These are phyloP conservation scores for Crossaster papposus DNA, from an alignment of 53 echinoderm and acorn worm genomes.

Conservation along the genomic window DNA sequence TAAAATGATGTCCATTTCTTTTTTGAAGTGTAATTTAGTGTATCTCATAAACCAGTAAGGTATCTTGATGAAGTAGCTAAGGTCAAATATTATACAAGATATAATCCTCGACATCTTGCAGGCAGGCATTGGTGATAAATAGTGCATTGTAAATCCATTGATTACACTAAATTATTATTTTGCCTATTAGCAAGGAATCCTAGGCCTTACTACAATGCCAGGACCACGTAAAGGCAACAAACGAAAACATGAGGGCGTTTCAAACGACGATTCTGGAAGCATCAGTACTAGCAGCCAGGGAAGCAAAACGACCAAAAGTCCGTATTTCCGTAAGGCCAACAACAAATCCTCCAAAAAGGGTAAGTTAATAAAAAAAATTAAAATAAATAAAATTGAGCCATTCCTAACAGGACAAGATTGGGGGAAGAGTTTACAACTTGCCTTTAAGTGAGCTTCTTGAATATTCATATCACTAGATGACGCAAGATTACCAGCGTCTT, in stretches of 20 bases:
- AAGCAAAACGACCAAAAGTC: neutral
- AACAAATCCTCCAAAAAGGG: neutral
- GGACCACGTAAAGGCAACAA: neutral
- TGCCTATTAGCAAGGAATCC: neutral
- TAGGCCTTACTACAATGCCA: neutral
- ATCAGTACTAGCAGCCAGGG: neutral
- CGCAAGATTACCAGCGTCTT: conserved; percentile 44
- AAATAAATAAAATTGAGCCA: no score
- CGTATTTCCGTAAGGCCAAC: neutral
- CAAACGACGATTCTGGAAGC: neutral
- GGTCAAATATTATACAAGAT: no score
- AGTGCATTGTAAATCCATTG: neutral
- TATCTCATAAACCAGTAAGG: no score
- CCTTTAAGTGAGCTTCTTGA: neutral
- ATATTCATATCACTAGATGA: neutral
- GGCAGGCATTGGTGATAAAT: no score
- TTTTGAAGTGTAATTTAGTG: no score
- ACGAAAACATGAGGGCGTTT: neutral
- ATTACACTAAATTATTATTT: neutral
- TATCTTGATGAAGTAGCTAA: no score
- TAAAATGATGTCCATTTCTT: no score
- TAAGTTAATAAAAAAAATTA: no score
- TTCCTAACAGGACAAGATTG: no score
- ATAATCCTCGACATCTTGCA: no score
- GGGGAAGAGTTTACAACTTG: no score